Percentiles rank a stretch among this genome's conserved stretches.
Conservation (phyloP, 2,888 invertebrate species). For the Cyrtodaria siliqua region DNA sequence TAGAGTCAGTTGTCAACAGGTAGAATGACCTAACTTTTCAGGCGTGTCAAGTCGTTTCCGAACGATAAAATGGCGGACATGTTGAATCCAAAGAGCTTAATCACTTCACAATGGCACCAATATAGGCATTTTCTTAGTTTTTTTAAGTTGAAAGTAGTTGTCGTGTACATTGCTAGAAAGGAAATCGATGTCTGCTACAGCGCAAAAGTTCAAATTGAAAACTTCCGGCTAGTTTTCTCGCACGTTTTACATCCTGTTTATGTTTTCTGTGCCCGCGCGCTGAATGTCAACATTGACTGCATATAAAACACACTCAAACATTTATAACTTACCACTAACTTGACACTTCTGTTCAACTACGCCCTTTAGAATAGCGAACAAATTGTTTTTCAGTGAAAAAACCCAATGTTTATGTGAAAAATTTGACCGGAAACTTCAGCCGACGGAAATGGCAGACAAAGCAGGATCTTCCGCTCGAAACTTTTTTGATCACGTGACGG, state of each 20-base stretch:
- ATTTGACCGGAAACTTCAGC: slow-evolving; percentile 78
- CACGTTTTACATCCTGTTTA: slow-evolving; percentile 82
- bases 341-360: neutral
- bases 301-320: neutral
- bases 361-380: neutral
- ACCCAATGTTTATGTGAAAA: slow-evolving; percentile 2
- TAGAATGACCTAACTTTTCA: slow-evolving; percentile 53
- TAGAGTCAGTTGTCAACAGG: slow-evolving; percentile 20
- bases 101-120: neutral
- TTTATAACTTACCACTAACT: neutral
- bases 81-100: neutral
- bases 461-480: slow-evolving; percentile 72
- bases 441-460: slow-evolving; percentile 80
- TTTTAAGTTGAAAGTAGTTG: neutral
- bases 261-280: slow-evolving; percentile 10
- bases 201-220: slow-evolving; percentile 78
- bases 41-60: slow-evolving; percentile 7
- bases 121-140: neutral
- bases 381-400: slow-evolving; percentile 4
- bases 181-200: slow-evolving; percentile 82
- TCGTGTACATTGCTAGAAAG: slow-evolving; percentile 55
- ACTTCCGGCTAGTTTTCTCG: slow-evolving; percentile 79
- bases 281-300: neutral
- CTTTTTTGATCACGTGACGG: slow-evolving; percentile 74
- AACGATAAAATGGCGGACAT: slow-evolving; percentile 59